Evolutionary conservation across 2,797 vertebrate genomes (phyloP), one percentile per base, ranked within the genome.

Genomic region (Sarcophilus harrisii): DNA sequence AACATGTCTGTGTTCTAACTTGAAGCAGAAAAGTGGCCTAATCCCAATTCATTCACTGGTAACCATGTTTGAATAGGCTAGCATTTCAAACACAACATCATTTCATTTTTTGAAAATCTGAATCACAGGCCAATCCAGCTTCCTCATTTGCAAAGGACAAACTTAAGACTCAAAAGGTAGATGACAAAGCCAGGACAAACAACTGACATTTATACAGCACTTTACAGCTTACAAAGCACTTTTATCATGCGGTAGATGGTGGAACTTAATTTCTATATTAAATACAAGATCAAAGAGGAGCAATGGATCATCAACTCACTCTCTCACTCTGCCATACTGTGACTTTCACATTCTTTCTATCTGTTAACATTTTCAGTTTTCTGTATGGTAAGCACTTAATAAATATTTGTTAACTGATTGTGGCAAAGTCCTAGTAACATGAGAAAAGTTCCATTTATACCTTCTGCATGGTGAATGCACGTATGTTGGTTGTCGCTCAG

Each of bases 401-500:
- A 49, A 87, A 87, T 49, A 87, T 38, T 49, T 49, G 73, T 27
- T 87, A 24, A 27, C 24, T 12, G 21, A 81, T 38, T 81, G 73
- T 27, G 21, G 12, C 73, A 87, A 49, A 49, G 38, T 18, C 73
- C 24, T 32, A 12, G 73, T 45, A 87, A 87, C 38, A 45, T 9
- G 49, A n/a, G n/a, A 73, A 21, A 87, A 49, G 38, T 27, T 87
- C 73, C 21, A 45, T 87, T 38, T 24, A 98, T 99, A 99, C 99
- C 99, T 99, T 99, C 99, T 1, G 99, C 99, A 96, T 99, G 99
- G 97, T 99, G 99, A 98, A 99, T 99, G 98, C 99, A 99, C 0
- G 99, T 99, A 98, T 99, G 99, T 98, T 99, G 99, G 98, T 99
- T 99, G 98, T 99, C 99, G 57, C 99, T 99, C 94, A 99, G 99